Base-by-base conservation (phyloP, 1,140 invertebrate species). In the Trinorchestia longiramus region DNA sequence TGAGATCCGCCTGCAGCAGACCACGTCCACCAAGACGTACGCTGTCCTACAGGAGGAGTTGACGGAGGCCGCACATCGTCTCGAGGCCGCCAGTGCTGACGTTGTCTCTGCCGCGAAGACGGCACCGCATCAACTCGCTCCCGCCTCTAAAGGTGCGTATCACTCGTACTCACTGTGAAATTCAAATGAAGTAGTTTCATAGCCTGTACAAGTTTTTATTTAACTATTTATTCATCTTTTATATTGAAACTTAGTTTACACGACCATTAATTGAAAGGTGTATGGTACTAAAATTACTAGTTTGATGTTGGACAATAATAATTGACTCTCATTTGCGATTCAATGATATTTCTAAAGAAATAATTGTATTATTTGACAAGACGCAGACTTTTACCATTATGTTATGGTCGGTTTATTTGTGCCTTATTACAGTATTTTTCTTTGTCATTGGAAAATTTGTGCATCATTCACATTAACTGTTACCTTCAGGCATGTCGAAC, bases 1-100 rank as follows among this genome's bases (percentile, higher is more conserved):
- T 40, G 98, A 94, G 40, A 43, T 94, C 11, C 92, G 92, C 19
- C 92, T 94, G 41, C 92, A 94, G 36, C 92, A 94, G 92, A 94
- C 92, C 43, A 94, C 97, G 0, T 98, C 98, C 0, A 98, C 98
- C 96, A 98, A 98, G 97, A 98, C 98, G 87, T 99, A 99, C 97
- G 98, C 98, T 98, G 98, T 99, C 97, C 97, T 99, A 0, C 99
- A 99, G 97, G 98, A 98, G 40, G 98, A 99, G 97, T 97, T 99
- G 45, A 98, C 98, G 97, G 98, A 98, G 92, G 98, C 99, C 43
- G 99, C 99, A 0, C 98, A 98, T 94, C 98, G 98, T 95, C 97
- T 99, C 91, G 99, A 98, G 97, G 98, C 98, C 96, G 98, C 99
- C 0, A 98, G 98, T 0, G 92, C 62, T 28, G 62, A 77, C 62